These are phyloP conservation scores for Cremastobaeus sp. DNA, from an alignment of 2,888 invertebrate genomes.

Conservation along the genomic window DNA sequence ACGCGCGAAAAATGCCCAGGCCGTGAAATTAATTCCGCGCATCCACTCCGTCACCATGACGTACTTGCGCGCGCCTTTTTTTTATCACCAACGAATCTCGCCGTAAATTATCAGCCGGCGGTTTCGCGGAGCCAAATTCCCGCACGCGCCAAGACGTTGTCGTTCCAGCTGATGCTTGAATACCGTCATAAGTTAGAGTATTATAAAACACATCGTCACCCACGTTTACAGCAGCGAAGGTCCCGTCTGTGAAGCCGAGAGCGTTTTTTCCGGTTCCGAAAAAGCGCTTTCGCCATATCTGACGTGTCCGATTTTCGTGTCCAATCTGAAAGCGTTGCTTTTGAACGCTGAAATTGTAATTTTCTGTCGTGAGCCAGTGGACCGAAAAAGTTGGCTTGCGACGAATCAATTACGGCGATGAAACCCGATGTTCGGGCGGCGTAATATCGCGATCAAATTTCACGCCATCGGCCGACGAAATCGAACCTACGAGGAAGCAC, in stretches of 20 bases:
- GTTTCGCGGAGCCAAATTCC: constrained; percentile 24
- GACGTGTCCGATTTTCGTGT: too few relatives aligned
- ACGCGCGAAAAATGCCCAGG: constrained; percentile 45
- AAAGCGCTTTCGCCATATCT: too few relatives aligned
- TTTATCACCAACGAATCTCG: constrained; percentile 6
- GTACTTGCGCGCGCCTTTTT: constrained; percentile 13
- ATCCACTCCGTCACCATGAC: constrained; percentile 20
- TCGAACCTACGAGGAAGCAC: constrained; percentile 42
- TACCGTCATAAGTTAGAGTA: too few relatives aligned
- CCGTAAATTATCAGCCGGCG: constrained; percentile 23
- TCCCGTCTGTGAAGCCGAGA: too few relatives aligned
- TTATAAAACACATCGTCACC: too few relatives aligned
- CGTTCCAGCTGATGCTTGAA: constrained; percentile 7
- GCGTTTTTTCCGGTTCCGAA: too few relatives aligned
- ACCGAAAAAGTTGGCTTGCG: constrained; percentile 27
- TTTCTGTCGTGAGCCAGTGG: too few relatives aligned
- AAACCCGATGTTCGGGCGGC: constrained; percentile 34
- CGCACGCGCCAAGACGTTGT: constrained; percentile 26
- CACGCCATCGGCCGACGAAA: constrained; percentile 43
- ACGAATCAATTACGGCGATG: constrained; percentile 38
- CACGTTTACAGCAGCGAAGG: too few relatives aligned
- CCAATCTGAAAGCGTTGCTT: too few relatives aligned
- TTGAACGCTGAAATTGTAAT: too few relatives aligned
- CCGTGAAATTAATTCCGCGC: constrained; percentile 52
- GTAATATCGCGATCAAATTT: constrained; percentile 44